phyloP scores from a whole-genome alignment of 2,888 invertebrate genomes.

The Catocala nupta region DNA sequence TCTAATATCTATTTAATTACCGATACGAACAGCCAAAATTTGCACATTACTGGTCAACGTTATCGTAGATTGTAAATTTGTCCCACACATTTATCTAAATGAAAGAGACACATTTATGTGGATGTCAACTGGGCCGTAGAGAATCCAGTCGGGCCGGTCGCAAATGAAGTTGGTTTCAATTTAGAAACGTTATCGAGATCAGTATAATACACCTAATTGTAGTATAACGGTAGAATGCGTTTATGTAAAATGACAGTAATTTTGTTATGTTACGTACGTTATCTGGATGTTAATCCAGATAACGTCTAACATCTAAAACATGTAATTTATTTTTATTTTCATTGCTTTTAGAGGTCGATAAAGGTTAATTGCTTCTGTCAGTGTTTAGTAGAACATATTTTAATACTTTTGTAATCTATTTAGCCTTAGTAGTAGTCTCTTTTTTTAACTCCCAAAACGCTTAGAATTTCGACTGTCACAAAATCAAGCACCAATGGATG shows the following conservation, averaged over 20 bases:
- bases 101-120: slow-evolving; percentile 39
- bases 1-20: slow-evolving; percentile 19
- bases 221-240: slow-evolving; percentile 30
- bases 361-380: slow-evolving; percentile 27
- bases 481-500: no score
- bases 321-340: slow-evolving; percentile 17
- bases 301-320: slow-evolving; percentile 10
- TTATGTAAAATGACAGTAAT: slow-evolving; percentile 7
- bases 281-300: no score
- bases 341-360: slow-evolving; percentile 29
- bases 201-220: slow-evolving; percentile 13
- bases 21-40: slow-evolving; percentile 14
- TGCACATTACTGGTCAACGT: slow-evolving; percentile 28
- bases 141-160: slow-evolving; percentile 36
- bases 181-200: slow-evolving; percentile 40
- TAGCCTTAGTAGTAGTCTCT: no score
- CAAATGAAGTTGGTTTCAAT: slow-evolving; percentile 36
- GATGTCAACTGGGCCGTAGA: slow-evolving; percentile 39
- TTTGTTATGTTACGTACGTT: slow-evolving; percentile 10
- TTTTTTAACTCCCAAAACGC: no score
- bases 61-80: slow-evolving; percentile 47
- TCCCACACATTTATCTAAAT: slow-evolving; percentile 41
- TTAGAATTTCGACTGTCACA: no score
- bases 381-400: no score
- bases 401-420: no score